Evolutionary conservation across 2,113 vertebrate species (phyloP).

Genomic region (Oplegnathus fasciatus): DNA sequence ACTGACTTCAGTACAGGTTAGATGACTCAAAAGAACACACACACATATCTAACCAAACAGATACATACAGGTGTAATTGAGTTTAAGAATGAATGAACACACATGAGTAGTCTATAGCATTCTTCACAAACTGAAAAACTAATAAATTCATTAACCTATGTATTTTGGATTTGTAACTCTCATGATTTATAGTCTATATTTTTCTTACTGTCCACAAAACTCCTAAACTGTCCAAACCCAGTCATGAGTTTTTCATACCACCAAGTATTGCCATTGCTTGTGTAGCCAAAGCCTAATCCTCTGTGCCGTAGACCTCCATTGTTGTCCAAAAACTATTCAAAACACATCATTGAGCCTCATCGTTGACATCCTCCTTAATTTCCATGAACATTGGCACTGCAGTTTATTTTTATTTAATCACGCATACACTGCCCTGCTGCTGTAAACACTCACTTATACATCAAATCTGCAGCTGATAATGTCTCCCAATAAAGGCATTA

Average conservation of each 20-base stretch:
- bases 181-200: background rate
- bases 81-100: background rate
- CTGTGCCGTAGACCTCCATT: background rate
- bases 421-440: no score
- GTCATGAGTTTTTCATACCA: background rate
- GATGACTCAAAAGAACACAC: background rate
- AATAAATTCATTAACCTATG: background rate
- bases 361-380: background rate
- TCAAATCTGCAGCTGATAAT: no score
- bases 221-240: background rate
- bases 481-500: background rate
- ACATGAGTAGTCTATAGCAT: background rate
- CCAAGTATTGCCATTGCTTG: background rate
- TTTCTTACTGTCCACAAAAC: background rate
- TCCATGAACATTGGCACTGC: conserved; percentile 2
- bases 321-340: background rate
- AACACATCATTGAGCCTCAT: background rate
- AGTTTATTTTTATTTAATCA: background rate
- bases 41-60: background rate
- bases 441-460: no score
- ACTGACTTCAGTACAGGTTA: background rate
- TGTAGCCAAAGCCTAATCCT: background rate
- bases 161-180: background rate
- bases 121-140: background rate
- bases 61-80: background rate